Conservation (phyloP, 1,140 invertebrate genomes). For the Scaptomyza graminum region DNA sequence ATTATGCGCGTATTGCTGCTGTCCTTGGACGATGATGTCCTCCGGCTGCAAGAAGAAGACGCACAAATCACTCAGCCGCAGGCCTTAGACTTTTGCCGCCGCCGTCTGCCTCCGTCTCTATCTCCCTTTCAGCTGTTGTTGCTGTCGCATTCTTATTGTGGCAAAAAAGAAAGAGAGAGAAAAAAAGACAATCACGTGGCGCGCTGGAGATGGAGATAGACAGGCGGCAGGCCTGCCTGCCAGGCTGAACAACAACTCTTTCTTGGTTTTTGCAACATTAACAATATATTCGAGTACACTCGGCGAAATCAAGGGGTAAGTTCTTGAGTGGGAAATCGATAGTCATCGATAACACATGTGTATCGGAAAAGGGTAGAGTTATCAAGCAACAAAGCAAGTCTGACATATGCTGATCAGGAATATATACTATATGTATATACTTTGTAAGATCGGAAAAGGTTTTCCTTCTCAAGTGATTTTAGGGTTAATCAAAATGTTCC, state of each 20-base stretch:
- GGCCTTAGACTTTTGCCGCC: conserved; percentile 13
- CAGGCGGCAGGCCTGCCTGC: too few relatives aligned
- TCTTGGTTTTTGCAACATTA: conserved; percentile 63
- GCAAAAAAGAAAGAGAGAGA: conserved; percentile 26
- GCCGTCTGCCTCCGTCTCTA: conserved; percentile 2
- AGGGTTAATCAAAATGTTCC: too few relatives aligned
- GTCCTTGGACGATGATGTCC: conserved; percentile 37
- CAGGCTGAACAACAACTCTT: conserved; percentile 77
- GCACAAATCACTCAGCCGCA: conserved; percentile 47
- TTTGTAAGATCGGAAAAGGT: not conserved
- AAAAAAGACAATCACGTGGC: conserved; percentile 73
- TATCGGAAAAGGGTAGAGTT: too few relatives aligned
- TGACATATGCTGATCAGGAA: too few relatives aligned
- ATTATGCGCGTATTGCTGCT: conserved; percentile 54
- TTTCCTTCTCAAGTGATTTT: not conserved
- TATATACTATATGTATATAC: too few relatives aligned
- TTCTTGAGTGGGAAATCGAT: too few relatives aligned
- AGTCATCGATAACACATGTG: too few relatives aligned
- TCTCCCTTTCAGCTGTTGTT: not conserved
- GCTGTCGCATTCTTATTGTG: conserved; percentile 16
- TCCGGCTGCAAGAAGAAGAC: conserved; percentile 1
- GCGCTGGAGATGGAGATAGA: conserved; percentile 66
- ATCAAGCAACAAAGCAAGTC: too few relatives aligned
- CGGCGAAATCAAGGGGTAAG: not conserved
- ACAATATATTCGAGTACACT: conserved; percentile 49